Evolutionary conservation across 2,113 vertebrate genomes (phyloP).

Genomic region (Tachysurus fulvidraco): DNA sequence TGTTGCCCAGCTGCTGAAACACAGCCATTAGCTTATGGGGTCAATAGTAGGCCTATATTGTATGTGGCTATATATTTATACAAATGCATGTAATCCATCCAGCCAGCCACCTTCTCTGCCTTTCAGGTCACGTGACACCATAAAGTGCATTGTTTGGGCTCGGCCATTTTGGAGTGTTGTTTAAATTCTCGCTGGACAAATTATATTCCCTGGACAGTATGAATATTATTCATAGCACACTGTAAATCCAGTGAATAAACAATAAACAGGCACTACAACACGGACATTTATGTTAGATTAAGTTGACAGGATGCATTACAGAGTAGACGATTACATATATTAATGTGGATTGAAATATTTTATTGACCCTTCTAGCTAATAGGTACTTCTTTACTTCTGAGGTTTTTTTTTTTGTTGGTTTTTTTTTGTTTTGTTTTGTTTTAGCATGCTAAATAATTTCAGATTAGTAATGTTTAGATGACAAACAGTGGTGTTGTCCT

Average conservation of each 20-base stretch:
- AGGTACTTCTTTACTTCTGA: background rate
- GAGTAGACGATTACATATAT: background rate
- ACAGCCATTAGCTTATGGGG: background rate
- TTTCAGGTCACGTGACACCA: background rate
- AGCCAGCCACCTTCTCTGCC: background rate
- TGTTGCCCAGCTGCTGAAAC: slow-evolving; percentile 18
- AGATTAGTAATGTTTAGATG: background rate
- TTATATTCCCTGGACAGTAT: background rate
- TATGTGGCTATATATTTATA: background rate
- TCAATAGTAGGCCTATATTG: background rate
- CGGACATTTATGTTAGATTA: background rate
- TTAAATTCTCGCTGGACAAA: background rate
- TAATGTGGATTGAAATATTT: background rate
- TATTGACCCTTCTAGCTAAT: background rate
- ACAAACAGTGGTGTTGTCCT: background rate
- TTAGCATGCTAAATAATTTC: background rate
- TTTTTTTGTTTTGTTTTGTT: too few species aligned
- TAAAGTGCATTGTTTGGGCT: background rate
- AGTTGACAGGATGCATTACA: background rate
- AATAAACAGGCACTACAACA: background rate
- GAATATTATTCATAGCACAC: background rate
- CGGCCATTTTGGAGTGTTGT: background rate
- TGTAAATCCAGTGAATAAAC: background rate
- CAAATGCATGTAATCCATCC: background rate
- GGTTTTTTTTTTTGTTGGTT: background rate